Evolutionary conservation across 2,113 vertebrate genomes (phyloP), one percentile per base, ranked within the genome.

Genomic region (Actenoides hombroni): DNA sequence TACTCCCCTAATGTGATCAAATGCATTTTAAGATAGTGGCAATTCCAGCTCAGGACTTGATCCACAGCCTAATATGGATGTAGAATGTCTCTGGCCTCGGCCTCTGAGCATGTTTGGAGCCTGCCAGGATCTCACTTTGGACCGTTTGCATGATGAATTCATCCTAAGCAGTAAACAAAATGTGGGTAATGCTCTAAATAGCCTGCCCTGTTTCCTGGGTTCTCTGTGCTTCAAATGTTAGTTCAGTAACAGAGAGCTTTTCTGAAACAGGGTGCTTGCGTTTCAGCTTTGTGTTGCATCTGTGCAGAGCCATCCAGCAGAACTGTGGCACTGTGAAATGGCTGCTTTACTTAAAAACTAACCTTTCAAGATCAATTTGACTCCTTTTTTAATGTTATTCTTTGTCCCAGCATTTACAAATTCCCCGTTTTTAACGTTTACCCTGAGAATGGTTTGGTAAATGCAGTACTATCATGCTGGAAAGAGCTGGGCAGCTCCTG

Each of bases 31-130:
- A 56, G 49, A 40, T 65, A 61, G 77, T 24, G 40, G 39, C 37
- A 1, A 94, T 94, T 92, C 84, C 91, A 96, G 75, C 91, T 88
- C 57, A 74, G 75, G 86, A 92, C 95, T 97, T 96, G 86, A 95
- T 94, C 89, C 85, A 79, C 91, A 94, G 82, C 98, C 98, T 98
- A 98, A 98, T 98, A 98, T 97, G 98, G 98, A 87, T 97, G 95
- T 97, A 97, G 97, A 98, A 98, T 98, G 97, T 94, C 84, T 95
- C 95, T 97, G 96, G 95, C 90, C 33, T 97, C 84, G 84, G 90
- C 37, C 70, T 88, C 92, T 8, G 26, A 94, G 92, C 56, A 67
- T 16, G 3, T 89, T 93, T 1, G 5, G 83, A 93, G 94, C 92
- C 91, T 97, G 97, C 98, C 98, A 98, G 96, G 94, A 88, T 96